Percentiles rank a stretch among this genome's conserved stretches.
These are phyloP conservation scores for Pluvianellus socialis DNA, from an alignment of 2,113 vertebrate species.

Conservation along the genomic window DNA sequence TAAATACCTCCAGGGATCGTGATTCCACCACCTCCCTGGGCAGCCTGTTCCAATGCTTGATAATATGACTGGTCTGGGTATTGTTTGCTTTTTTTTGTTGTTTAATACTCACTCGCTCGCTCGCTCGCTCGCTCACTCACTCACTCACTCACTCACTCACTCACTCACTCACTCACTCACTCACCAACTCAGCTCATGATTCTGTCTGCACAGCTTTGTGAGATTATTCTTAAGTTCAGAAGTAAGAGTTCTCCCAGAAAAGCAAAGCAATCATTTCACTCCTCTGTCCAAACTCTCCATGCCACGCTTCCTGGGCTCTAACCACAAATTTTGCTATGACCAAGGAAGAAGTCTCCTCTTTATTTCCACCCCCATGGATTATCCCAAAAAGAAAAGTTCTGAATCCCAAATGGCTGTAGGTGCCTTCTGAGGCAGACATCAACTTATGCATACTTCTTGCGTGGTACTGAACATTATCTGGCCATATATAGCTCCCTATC, in stretches of 20 bases:
- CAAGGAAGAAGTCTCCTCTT: neutral
- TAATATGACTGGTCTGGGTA: neutral
- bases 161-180: too few relatives aligned
- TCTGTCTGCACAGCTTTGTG: neutral
- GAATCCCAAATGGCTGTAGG: neutral
- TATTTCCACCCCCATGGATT: neutral
- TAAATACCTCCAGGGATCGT: too few relatives aligned
- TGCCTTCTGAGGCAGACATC: neutral
- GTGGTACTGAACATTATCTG: neutral
- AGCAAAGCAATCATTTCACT: neutral
- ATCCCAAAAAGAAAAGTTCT: neutral
- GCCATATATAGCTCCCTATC: neutral
- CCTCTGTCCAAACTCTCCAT: fast-evolving
- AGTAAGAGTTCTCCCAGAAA: neutral
- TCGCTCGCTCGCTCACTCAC: too few relatives aligned
- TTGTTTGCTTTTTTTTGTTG: neutral
- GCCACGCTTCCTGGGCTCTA: neutral
- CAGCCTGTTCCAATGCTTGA: too few relatives aligned
- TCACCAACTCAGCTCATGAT: neutral
- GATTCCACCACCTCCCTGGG: too few relatives aligned
- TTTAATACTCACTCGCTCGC: too few relatives aligned
- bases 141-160: too few relatives aligned
- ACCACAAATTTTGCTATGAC: neutral
- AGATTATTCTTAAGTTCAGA: neutral
- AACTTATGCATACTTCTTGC: fast-evolving